These are phyloP conservation scores for Dromius quadrimaculatus DNA, from an alignment of 2,888 invertebrate species.

Conservation along the genomic window DNA sequence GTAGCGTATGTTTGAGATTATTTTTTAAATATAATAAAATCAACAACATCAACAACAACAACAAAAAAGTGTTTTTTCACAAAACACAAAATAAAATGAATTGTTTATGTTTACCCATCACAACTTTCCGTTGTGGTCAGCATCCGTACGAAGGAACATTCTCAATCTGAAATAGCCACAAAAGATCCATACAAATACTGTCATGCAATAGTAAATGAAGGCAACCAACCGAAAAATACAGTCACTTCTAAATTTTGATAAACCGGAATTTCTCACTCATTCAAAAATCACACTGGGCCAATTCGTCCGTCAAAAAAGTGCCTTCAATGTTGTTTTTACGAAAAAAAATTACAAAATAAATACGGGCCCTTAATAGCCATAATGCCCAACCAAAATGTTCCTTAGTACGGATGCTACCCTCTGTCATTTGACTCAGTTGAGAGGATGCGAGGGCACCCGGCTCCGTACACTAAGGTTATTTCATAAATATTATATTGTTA, in stretches of 20 bases:
- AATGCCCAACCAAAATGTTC: slow-evolving; percentile 75
- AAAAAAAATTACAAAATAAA: slow-evolving; percentile 80
- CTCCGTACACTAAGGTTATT: slow-evolving; percentile 67
- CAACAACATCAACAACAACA: too few relatives aligned
- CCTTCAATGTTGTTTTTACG: slow-evolving; percentile 94
- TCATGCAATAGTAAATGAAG: slow-evolving; percentile 84
- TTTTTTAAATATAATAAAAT: too few relatives aligned
- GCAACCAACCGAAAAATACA: slow-evolving; percentile 73
- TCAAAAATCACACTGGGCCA: slow-evolving; percentile 87
- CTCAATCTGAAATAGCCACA: slow-evolving; percentile 81
- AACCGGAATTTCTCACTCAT: slow-evolving; percentile 66
- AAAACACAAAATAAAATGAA: too few relatives aligned
- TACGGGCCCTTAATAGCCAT: slow-evolving; percentile 90
- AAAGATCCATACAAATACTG: slow-evolving; percentile 78
- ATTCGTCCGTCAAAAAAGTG: slow-evolving; percentile 96
- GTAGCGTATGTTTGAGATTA: slow-evolving; percentile 26
- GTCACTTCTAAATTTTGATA: slow-evolving; percentile 59
- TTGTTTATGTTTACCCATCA: slow-evolving; percentile 24
- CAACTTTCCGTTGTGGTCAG: slow-evolving; percentile 46
- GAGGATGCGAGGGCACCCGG: slow-evolving; percentile 69
- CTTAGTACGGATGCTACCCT: slow-evolving; percentile 64
- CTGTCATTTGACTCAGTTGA: slow-evolving; percentile 61
- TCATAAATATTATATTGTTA: slow-evolving; percentile 69
- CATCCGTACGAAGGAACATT: slow-evolving; percentile 69
- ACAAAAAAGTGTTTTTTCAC: too few relatives aligned